Conservation (phyloP, 1,140 invertebrate genomes). For the Riptortus pedestris region DNA sequence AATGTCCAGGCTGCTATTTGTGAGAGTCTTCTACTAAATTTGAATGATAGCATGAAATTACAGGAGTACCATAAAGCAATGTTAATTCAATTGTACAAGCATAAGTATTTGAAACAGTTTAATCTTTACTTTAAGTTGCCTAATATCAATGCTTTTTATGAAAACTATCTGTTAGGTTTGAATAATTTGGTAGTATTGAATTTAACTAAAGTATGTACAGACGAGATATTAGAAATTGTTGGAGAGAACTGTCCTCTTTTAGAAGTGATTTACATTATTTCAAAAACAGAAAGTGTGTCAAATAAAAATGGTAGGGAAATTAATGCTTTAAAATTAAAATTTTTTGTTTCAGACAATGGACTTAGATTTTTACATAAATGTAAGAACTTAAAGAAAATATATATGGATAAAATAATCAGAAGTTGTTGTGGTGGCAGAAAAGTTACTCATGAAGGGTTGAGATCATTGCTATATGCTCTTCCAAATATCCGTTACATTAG, state of each 20-base stretch:
- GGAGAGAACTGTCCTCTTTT: slow-evolving; percentile 39
- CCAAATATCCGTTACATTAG: slow-evolving; percentile 28
- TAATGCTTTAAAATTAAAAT: slow-evolving; percentile 37
- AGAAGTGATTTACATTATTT: slow-evolving; percentile 44
- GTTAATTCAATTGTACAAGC: not conserved
- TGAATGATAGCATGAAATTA: not conserved
- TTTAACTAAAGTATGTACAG: slow-evolving; percentile 43
- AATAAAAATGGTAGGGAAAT: slow-evolving; percentile 34
- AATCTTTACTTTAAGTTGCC: slow-evolving; percentile 1
- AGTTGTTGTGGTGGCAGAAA: slow-evolving; percentile 26
- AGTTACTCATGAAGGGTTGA: slow-evolving; percentile 29
- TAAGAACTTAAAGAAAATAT: slow-evolving; percentile 28
- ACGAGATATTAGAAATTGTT: slow-evolving; percentile 44
- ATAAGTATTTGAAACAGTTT: not conserved
- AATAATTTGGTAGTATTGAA: slow-evolving; percentile 39
- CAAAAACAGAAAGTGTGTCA: slow-evolving; percentile 40
- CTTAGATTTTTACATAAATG: slow-evolving; percentile 27
- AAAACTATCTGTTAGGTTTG: slow-evolving; percentile 24
- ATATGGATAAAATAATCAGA: slow-evolving; percentile 28
- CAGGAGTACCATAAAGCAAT: not conserved
- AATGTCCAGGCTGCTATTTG: not conserved
- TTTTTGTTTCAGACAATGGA: slow-evolving; percentile 31
- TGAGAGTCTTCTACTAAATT: not conserved
- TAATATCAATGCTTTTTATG: not conserved
- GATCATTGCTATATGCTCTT: slow-evolving; percentile 25